These are phyloP conservation scores for Tapirus indicus DNA, from an alignment of 2,797 vertebrate species.

Conservation along the genomic window DNA sequence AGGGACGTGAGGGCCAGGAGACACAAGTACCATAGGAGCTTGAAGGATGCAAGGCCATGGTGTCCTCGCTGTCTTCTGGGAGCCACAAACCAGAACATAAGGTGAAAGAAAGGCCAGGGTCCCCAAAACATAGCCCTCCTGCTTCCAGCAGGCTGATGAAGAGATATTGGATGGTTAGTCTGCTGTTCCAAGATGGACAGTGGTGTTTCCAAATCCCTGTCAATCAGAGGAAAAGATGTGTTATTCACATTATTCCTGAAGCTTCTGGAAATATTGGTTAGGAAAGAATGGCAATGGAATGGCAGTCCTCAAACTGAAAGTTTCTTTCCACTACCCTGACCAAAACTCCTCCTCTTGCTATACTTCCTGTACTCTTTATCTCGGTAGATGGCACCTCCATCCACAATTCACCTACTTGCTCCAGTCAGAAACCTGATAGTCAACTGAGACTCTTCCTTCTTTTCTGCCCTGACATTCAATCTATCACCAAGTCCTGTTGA, in stretches of 20 bases:
- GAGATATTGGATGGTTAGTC: conserved; percentile 22
- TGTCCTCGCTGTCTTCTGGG: conserved; percentile 75
- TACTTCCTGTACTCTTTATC: neutral
- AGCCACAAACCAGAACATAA: conserved; percentile 80
- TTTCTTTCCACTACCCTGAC: neutral
- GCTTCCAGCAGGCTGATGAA: conserved; percentile 66
- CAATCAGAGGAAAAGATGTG: conserved; percentile 49
- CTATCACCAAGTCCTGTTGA: neutral
- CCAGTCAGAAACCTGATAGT: conserved; percentile 11
- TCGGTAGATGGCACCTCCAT: neutral
- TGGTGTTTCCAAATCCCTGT: conserved; percentile 55
- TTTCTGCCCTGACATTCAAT: neutral
- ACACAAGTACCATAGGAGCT: conserved; percentile 74
- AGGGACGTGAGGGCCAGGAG: conserved; percentile 81
- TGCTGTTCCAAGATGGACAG: neutral
- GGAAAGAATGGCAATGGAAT: conserved; percentile 35
- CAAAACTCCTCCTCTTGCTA: neutral
- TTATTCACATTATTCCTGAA: conserved; percentile 58
- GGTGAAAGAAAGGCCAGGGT: conserved; percentile 80
- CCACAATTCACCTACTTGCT: neutral
- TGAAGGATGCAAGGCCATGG: conserved; percentile 51
- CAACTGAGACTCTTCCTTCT: conserved; percentile 20
- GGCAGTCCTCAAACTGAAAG: neutral
- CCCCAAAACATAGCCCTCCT: conserved; percentile 86
- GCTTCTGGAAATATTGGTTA: conserved; percentile 35